A percentile compares a stretch with the other conserved stretches of the same genome.
These are phyloP conservation scores for Cephus spinipes DNA, from an alignment of 2,888 invertebrate species.

Conservation along the genomic window DNA sequence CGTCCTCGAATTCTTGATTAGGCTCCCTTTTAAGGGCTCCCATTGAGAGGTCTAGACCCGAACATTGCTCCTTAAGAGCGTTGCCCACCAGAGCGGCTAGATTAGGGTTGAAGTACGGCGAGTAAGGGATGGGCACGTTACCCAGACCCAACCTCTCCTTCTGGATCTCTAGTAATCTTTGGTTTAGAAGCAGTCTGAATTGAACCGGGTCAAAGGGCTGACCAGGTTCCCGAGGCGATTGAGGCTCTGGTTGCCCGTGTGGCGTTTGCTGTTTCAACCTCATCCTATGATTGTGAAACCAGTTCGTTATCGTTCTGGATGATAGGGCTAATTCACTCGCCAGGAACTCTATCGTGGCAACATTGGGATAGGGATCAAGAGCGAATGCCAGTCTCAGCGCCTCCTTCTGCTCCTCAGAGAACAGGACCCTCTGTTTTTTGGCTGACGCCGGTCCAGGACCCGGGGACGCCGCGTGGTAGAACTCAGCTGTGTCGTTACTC, in stretches of 20 bases:
- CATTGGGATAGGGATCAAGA: conserved; percentile 96
- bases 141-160: conserved; percentile 86
- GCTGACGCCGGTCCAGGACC: conserved; percentile 88
- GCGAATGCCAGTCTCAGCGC: conserved; percentile 94
- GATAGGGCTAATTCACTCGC: conserved; percentile 92
- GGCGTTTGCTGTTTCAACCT: conserved; percentile 92
- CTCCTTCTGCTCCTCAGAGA: conserved; percentile 98
- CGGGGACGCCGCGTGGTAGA: conserved; percentile 86
- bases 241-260: conserved; percentile 79
- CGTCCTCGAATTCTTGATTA: conserved; percentile 83
- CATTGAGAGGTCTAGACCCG: conserved; percentile 90
- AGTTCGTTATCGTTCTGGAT: conserved; percentile 97
- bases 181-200: conserved; percentile 88
- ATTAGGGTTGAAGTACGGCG: conserved; percentile 82
- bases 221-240: conserved; percentile 80
- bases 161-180: conserved; percentile 87
- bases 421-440: conserved; percentile 94
- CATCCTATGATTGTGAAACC: conserved; percentile 99
- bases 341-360: conserved; percentile 95
- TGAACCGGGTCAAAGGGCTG: conserved; percentile 93
- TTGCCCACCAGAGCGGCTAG: conserved; percentile 82
- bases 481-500: conserved; percentile 89
- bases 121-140: conserved; percentile 81
- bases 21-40: conserved; percentile 82
- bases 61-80: conserved; percentile 82